Percentiles rank a stretch among this genome's conserved stretches.
Conservation (phyloP, 2,888 invertebrate genomes). For the Ceramica pisi region DNA sequence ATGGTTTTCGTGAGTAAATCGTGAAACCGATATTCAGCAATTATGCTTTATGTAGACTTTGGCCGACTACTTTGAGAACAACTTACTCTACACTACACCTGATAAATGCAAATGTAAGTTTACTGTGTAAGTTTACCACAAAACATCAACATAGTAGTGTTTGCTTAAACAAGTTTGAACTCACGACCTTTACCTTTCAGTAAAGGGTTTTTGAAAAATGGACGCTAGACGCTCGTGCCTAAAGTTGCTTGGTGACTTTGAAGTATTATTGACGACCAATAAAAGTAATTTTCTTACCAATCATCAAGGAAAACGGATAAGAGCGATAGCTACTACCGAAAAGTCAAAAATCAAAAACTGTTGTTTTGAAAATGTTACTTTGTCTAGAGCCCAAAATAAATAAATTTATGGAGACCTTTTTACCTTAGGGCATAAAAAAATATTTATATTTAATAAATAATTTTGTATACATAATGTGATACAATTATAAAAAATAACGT, state of each 20-base stretch:
- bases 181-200: slow-evolving; percentile 4
- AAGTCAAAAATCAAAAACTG: too few relatives aligned
- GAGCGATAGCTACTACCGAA: too few relatives aligned
- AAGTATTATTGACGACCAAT: too few relatives aligned
- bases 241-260: not conserved
- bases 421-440: too few relatives aligned
- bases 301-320: too few relatives aligned
- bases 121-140: slow-evolving; percentile 4
- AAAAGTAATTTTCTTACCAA: too few relatives aligned
- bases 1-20: slow-evolving; percentile 36
- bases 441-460: too few relatives aligned
- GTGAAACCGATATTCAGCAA: slow-evolving; percentile 32
- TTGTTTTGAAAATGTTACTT: too few relatives aligned
- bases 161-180: slow-evolving; percentile 12
- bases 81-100: slow-evolving; percentile 14
- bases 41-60: slow-evolving; percentile 20
- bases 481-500: not conserved
- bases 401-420: too few relatives aligned
- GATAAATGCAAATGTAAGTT: slow-evolving; percentile 12
- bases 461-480: too few relatives aligned
- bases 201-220: not conserved
- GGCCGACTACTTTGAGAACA: not conserved
- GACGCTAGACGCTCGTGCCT: too few relatives aligned
- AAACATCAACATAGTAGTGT: slow-evolving; percentile 9
- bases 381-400: too few relatives aligned